These are phyloP conservation scores for Tiliqua scincoides DNA, from an alignment of 2,113 vertebrate genomes.

Conservation along the genomic window DNA sequence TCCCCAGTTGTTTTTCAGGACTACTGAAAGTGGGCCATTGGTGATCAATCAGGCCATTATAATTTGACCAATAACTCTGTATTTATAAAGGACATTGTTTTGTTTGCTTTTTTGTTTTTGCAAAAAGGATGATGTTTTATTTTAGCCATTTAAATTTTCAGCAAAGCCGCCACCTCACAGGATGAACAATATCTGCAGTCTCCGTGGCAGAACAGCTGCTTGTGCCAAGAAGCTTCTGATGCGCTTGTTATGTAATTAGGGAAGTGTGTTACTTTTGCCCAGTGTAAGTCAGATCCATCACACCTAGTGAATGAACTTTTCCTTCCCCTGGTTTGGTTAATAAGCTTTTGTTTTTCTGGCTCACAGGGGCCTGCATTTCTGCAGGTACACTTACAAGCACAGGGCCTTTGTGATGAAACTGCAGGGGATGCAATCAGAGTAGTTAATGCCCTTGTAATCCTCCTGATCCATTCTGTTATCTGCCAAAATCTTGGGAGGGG, in stretches of 20 bases:
- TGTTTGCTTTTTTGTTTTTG: neutral
- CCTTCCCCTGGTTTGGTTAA: slow-evolving; percentile 51
- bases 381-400: slow-evolving; percentile 56
- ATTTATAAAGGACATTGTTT: neutral
- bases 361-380: slow-evolving; percentile 47
- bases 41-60: no score
- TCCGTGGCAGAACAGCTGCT: slow-evolving; percentile 23
- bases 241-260: slow-evolving; percentile 34
- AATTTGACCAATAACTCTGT: neutral
- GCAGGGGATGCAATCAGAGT: slow-evolving; percentile 73
- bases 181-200: slow-evolving; percentile 41
- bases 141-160: slow-evolving; percentile 24
- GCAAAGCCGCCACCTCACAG: slow-evolving; percentile 26
- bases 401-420: slow-evolving; percentile 70
- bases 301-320: slow-evolving; percentile 55
- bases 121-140: slow-evolving; percentile 15
- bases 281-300: slow-evolving; percentile 20
- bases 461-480: slow-evolving; percentile 60
- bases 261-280: slow-evolving; percentile 46
- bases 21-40: neutral
- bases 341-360: slow-evolving; percentile 52
- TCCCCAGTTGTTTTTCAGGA: neutral
- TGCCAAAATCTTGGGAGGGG: slow-evolving; percentile 50
- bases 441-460: slow-evolving; percentile 75
- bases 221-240: slow-evolving; percentile 17